Percentiles rank a stretch among this genome's conserved stretches.
Evolutionary conservation across 2,797 vertebrate genomes (phyloP).

Genomic region (Mus minutoides): DNA sequence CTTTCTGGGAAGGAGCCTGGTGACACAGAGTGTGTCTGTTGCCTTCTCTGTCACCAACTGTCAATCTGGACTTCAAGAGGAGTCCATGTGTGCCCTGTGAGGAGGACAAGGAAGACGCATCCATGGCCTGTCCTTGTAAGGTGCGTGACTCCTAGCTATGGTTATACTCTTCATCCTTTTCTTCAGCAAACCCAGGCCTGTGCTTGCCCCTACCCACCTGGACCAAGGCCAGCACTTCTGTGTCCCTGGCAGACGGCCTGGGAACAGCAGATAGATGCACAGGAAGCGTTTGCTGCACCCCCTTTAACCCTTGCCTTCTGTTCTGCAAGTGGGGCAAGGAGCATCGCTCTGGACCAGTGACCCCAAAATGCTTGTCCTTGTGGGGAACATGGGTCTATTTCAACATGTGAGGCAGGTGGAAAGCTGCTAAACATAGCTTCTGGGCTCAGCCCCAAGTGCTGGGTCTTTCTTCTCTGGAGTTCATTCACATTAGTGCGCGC

Average conservation of each 20-base stretch:
- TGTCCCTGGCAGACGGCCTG: neutral
- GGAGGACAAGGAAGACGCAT: neutral
- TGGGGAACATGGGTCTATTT: rapidly evolving
- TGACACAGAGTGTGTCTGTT: rapidly evolving
- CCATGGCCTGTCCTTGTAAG: neutral
- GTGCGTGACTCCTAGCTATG: neutral
- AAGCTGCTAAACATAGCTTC: neutral
- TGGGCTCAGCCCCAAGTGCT: neutral
- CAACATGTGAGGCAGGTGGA: rapidly evolving
- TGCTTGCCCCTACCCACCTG: rapidly evolving
- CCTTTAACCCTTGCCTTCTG: rapidly evolving
- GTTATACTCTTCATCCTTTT: rapidly evolving
- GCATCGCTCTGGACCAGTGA: neutral
- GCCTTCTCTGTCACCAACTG: neutral
- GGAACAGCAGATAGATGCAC: neutral
- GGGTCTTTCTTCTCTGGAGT: neutral
- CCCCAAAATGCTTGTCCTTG: neutral
- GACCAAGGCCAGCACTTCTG: neutral
- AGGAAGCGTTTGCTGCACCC: neutral
- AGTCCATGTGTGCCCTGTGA: neutral
- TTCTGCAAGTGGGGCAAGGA: neutral
- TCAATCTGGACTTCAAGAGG: constrained; percentile 1
- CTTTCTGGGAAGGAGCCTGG: neutral
- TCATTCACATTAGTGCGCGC: neutral
- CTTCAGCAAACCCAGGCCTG: rapidly evolving